Evolutionary conservation across 2,113 vertebrate species (phyloP).

Genomic region (Vidua chalybeata): DNA sequence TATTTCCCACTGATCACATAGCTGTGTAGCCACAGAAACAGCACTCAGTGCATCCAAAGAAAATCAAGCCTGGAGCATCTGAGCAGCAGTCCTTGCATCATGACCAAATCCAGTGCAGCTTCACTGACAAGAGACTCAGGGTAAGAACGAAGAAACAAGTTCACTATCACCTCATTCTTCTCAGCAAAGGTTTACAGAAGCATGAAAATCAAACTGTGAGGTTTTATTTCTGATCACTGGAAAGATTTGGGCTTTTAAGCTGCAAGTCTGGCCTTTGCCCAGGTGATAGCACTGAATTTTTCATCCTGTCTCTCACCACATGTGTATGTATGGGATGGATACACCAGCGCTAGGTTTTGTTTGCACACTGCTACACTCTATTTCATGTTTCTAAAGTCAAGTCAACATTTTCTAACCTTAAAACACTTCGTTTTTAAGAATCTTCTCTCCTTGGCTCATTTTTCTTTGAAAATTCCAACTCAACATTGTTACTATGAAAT

Average conservation of each 20-base stretch:
- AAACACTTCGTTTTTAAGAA: neutral
- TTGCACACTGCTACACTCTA: neutral
- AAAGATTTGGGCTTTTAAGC: neutral
- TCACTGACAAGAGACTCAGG: neutral
- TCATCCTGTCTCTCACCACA: neutral
- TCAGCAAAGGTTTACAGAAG: neutral
- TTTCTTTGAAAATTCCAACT: neutral
- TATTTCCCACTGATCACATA: neutral
- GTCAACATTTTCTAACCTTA: neutral
- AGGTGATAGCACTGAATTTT: neutral
- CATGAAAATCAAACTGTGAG: neutral
- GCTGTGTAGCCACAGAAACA: neutral
- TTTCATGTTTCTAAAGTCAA: neutral
- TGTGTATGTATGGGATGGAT: neutral
- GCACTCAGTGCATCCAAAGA: rapidly evolving
- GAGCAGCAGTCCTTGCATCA: neutral
- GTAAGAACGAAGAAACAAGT: neutral
- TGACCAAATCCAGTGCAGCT: neutral
- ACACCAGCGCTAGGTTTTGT: neutral
- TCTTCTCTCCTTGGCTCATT: neutral
- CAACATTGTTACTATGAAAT: neutral
- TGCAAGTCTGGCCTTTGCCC: neutral
- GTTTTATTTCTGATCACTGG: neutral
- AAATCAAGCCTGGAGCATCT: neutral
- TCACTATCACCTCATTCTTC: neutral